Evolutionary conservation across 2,113 vertebrate species (phyloP), one percentile per base, ranked within the genome.

Genomic region (Channa maculata): DNA sequence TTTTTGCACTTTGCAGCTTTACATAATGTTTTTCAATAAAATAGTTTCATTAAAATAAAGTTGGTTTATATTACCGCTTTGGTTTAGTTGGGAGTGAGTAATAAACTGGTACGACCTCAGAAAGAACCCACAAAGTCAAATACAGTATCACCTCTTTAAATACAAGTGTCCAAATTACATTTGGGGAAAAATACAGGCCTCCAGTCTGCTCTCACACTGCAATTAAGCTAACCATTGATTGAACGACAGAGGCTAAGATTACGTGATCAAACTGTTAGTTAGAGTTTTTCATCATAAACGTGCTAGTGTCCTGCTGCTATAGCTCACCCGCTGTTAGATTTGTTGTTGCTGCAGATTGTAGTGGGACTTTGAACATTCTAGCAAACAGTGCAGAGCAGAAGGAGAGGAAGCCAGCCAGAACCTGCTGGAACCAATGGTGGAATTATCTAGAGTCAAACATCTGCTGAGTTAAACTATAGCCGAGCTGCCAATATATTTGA

Each of bases 391-490:
- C 15, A 15, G 43, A 55, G 61, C 57, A 66, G 53, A 71, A 67
- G 63, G 39, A 65, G 34, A 37, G 10, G 53, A 4, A 49, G 60
- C 10, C 50, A 12, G 62, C 55, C 58, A 77, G 63, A 67, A 67
- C 38, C 68, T 59, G 48, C 63, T 64, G 63, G 51, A 79, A 71
- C 62, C 51, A 75, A 50, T 33, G 15, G 15, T 48, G 36, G 43
- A 65, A 71, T 65, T 66, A 75, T 79, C 75, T 52, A n/a, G 68
- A 73, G 53, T 68, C 63, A 73, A 77, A 73, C 80, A 82, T 68
- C 68, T 77, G 68, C 44, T 59, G 62, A 48, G 68, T 67, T 57
- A 41, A 33, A 36, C 55, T 51, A 36, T 58, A 65, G 51, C 54
- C 44, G 37, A 53, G 33, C 62, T 67, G 64, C 46, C 74, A 73